Evolutionary conservation across 2,888 invertebrate genomes (phyloP).

Genomic region (Perdita meconis): DNA sequence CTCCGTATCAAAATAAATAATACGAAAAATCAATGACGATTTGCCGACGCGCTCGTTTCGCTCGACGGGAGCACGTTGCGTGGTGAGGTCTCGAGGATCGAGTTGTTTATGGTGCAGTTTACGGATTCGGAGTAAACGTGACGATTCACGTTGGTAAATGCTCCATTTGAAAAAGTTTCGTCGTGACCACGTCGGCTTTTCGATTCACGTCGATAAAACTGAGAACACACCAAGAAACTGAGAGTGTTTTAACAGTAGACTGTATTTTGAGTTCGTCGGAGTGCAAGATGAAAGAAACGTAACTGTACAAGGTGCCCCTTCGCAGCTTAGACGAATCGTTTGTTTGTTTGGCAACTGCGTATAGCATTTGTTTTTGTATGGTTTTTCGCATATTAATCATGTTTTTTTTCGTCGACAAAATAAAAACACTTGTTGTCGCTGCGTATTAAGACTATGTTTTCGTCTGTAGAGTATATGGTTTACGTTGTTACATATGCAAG

Average conservation of each 20-base stretch:
- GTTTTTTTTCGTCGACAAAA: constrained; percentile 15
- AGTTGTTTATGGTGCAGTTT: constrained; percentile 39
- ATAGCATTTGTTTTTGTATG: constrained; percentile 39
- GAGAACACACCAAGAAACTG: constrained; percentile 3
- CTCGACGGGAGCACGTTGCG: constrained; percentile 27
- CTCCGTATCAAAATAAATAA: constrained; percentile 34
- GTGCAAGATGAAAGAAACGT: not conserved
- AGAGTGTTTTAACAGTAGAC: constrained; percentile 1
- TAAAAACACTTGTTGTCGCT: constrained; percentile 10
- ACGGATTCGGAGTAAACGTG: constrained; percentile 27
- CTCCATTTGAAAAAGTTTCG: constrained; percentile 5
- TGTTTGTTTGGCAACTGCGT: constrained; percentile 25
- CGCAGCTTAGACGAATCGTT: constrained; percentile 7
- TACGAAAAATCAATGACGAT: constrained; percentile 36
- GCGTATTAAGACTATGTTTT: constrained; percentile 15
- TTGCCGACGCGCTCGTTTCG: not conserved
- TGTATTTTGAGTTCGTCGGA: constrained; percentile 7
- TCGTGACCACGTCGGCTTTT: constrained; percentile 10
- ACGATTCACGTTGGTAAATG: constrained; percentile 29
- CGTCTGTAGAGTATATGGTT: constrained; percentile 19
- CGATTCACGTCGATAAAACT: not conserved
- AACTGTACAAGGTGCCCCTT: constrained; percentile 12
- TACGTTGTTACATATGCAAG: constrained; percentile 19
- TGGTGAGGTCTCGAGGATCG: constrained; percentile 17
- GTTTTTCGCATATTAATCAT: constrained; percentile 4